These are phyloP conservation scores for Mesorhabditis spiculigera DNA, from an alignment of 2,888 invertebrate species.

Conservation along the genomic window DNA sequence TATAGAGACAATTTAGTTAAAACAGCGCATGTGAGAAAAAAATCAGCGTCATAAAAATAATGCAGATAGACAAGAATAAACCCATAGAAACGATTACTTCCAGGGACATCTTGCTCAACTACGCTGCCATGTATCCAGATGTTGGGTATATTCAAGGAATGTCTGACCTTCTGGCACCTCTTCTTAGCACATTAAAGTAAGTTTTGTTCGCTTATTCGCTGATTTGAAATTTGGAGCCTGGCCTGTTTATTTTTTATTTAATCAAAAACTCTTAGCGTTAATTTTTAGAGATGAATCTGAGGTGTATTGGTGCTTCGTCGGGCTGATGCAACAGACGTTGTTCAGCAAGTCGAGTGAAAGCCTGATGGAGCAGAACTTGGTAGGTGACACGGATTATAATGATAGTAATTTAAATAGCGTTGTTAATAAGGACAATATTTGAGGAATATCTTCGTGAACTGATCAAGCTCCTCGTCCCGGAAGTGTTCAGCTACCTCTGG, in stretches of 20 bases:
- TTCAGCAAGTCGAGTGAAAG: slow-evolving; percentile 81
- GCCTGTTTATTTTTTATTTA: too few species aligned
- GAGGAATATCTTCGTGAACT: slow-evolving; percentile 81
- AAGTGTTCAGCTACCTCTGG: slow-evolving; percentile 79
- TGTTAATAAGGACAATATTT: too few species aligned
- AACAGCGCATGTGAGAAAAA: too few species aligned
- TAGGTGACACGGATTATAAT: too few species aligned
- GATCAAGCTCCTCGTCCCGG: slow-evolving; percentile 82
- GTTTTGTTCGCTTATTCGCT: too few species aligned
- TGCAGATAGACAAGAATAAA: too few species aligned
- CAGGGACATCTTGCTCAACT: slow-evolving; percentile 88
- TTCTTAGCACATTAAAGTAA: slow-evolving; percentile 60
- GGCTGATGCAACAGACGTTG: slow-evolving; percentile 70
- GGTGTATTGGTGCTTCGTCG: slow-evolving; percentile 64
- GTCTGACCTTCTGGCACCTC: slow-evolving; percentile 63
- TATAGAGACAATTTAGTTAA: too few species aligned
- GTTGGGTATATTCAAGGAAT: slow-evolving; percentile 72
- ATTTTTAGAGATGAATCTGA: slow-evolving; percentile 63
- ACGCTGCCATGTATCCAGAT: slow-evolving; percentile 78
- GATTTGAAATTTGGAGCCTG: too few species aligned
- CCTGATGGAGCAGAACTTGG: slow-evolving; percentile 81
- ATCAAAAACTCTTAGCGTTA: too few species aligned
- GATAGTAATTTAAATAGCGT: too few species aligned
- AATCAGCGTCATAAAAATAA: too few species aligned
- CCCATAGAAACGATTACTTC: too few species aligned